Evolutionary conservation across 2,797 vertebrate species (phyloP).

Genomic region (Momotus momota): DNA sequence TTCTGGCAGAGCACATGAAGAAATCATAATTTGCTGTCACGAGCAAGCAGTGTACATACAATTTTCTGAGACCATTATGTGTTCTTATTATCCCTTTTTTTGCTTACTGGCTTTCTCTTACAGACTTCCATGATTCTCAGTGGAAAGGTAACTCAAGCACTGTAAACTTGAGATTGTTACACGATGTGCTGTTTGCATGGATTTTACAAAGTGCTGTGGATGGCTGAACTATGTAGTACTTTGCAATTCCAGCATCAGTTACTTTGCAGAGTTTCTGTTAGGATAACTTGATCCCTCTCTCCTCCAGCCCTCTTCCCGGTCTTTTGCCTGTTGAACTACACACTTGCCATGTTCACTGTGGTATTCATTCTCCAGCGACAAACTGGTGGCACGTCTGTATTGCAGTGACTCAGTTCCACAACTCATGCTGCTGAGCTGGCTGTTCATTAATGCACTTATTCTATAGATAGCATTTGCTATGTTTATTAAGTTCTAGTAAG

Average conservation of each 20-base stretch:
- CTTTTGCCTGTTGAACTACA: not conserved
- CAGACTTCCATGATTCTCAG: not conserved
- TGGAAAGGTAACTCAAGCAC: not conserved
- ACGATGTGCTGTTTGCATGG: not conserved
- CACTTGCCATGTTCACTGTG: not conserved
- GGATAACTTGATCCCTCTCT: not conserved
- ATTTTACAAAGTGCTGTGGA: not conserved
- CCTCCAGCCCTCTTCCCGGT: not conserved
- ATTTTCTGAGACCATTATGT: not conserved
- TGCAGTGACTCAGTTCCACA: not conserved
- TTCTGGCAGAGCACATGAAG: not conserved
- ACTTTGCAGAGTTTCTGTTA: not conserved
- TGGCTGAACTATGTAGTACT: not conserved
- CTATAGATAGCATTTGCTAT: conserved; percentile 42
- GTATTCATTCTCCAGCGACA: not conserved
- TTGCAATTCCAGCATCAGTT: not conserved
- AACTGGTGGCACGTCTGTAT: not conserved
- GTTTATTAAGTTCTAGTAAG: conserved; percentile 18
- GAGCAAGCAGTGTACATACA: accelerated
- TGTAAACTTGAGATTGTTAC: not conserved
- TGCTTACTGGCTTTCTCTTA: not conserved
- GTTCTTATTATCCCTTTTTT: not conserved
- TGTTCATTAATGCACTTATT: not conserved
- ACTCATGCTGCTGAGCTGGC: conserved; percentile 37
- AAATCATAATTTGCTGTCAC: not conserved